Evolutionary conservation across 2,888 invertebrate species (phyloP), one percentile per base, ranked within the genome.

Genomic region (Callyntrura guangdongensis): DNA sequence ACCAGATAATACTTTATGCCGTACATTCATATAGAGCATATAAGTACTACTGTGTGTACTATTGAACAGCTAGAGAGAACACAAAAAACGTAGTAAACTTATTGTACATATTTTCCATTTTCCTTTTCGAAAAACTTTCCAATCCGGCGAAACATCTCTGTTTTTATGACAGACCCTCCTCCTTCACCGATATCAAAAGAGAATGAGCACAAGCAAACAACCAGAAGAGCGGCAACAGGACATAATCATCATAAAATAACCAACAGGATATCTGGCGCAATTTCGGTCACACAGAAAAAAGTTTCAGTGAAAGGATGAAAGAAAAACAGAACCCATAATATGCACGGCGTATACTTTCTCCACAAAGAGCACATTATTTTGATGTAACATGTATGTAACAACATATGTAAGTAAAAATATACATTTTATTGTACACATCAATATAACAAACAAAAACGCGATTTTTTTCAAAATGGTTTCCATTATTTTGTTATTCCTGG

Each of bases 191-290:
- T 85, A 59, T 85, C 85, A 72, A 85, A 53, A 36, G 22, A 22
- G 25, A 86, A 85, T 74, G 47, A 77, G 14, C 20, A 2, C 36
- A 49, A 49, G 22, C 74, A 20, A 11, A 11, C 25, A 20, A 17
- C 17, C 45, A 64, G 56, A 61, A 84, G 81, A 86, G 59, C 14
- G 59, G 86, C 64, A 81, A 81, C 67, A 81, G 87, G 87, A 87
- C 81, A 87, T 69, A 87, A 87, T 87, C 87, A 81, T 87, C 87
- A 81, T 87, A 87, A 87, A 87, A 87, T 87, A 87, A 87, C 87
- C 87, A 81, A 81, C 87, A 81, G 79, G 81, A 81, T 81, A 67
- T 64, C 79, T 49, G 53, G 22, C 22, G 27, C 56, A 77, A 67
- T 83, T 84, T 72, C 53, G 56, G 82, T 64, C 64, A 27, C 49